Conservation (phyloP, 2,113 vertebrate species). For the Callorhinus ursinus region DNA sequence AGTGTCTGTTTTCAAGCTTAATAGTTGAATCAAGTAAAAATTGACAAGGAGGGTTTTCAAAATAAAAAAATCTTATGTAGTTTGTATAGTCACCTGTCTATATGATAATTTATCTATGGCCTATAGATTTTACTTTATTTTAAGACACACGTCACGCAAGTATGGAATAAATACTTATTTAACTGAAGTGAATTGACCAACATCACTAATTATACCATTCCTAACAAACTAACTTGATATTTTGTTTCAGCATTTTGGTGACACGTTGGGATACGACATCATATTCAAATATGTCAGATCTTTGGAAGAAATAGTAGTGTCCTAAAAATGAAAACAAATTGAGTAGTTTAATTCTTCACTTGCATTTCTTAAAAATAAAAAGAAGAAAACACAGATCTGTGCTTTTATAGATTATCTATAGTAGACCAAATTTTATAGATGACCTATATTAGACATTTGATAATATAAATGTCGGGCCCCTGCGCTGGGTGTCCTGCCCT, state of each 20-base stretch:
- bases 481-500: background rate
- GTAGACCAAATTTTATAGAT: background rate
- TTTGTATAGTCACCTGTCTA: background rate
- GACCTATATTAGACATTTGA: background rate
- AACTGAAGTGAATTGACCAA: background rate
- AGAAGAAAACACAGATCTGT: background rate
- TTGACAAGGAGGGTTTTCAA: background rate
- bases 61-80: background rate
- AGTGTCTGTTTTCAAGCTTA: background rate
- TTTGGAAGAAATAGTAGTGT: slow-evolving; percentile 90
- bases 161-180: background rate
- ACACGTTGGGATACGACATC: slow-evolving; percentile 75
- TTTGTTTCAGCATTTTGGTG: slow-evolving; percentile 82
- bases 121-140: background rate
- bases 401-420: background rate
- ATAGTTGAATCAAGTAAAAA: slow-evolving; percentile 27
- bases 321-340: slow-evolving; percentile 82
- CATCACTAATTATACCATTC: background rate
- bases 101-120: background rate
- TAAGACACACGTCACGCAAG: background rate
- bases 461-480: background rate
- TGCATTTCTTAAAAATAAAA: background rate
- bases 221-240: slow-evolving; percentile 86
- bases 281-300: slow-evolving; percentile 84
- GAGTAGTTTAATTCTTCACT: slow-evolving; percentile 25